A percentile compares a stretch with the other conserved stretches of the same genome.
These are phyloP conservation scores for Acheta domesticus DNA, from an alignment of 2,888 invertebrate genomes.

Conservation along the genomic window DNA sequence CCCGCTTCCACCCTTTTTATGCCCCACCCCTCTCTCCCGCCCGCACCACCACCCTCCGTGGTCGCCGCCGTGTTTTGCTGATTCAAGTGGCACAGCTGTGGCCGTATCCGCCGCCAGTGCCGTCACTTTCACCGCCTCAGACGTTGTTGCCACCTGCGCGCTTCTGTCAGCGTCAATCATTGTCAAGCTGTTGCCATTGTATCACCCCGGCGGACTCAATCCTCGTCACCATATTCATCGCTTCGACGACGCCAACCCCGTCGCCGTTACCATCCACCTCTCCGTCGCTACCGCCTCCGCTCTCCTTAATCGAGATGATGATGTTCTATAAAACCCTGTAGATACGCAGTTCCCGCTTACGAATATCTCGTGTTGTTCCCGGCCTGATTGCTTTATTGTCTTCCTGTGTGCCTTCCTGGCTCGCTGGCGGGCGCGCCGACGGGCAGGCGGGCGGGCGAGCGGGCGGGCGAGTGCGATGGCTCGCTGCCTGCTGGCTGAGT, in stretches of 20 bases:
- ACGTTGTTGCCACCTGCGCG: too few species aligned
- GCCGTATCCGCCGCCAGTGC: too few species aligned
- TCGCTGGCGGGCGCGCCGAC: background rate
- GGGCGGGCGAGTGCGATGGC: background rate
- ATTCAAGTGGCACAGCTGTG: too few species aligned
- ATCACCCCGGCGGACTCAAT: too few species aligned
- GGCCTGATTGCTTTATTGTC: background rate
- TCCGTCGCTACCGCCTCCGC: background rate
- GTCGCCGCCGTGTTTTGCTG: too few species aligned
- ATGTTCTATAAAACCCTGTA: constrained; percentile 18
- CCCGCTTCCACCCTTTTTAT: background rate
- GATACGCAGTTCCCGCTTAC: constrained; percentile 18
- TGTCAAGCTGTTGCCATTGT: too few species aligned
- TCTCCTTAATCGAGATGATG: background rate
- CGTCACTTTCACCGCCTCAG: too few species aligned
- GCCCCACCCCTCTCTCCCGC: background rate
- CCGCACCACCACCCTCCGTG: too few species aligned
- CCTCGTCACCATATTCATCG: too few species aligned
- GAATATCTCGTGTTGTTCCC: constrained; percentile 9
- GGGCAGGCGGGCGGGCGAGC: background rate
- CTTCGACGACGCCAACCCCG: too few species aligned
- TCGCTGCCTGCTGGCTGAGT: background rate
- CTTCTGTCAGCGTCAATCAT: too few species aligned
- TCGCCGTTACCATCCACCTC: background rate
- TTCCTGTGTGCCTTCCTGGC: constrained; percentile 5